Percentiles rank a stretch among this genome's conserved stretches.
These are phyloP conservation scores for Tauraco erythrolophus DNA, from an alignment of 2,113 vertebrate genomes.

Conservation along the genomic window DNA sequence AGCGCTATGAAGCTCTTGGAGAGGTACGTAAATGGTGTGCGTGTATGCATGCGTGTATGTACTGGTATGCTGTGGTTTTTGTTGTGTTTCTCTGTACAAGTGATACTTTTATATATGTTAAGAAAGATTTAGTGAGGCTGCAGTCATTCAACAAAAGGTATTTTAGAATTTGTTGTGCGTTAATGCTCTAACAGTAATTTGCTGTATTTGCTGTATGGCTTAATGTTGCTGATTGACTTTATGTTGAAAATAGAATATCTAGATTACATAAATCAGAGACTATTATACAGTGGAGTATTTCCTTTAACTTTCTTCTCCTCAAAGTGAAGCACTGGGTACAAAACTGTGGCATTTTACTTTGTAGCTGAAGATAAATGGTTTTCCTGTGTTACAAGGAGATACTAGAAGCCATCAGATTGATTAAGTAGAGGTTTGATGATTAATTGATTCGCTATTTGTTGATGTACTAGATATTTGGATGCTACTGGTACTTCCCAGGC, in stretches of 20 bases:
- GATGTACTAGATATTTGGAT: neutral
- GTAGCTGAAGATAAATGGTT: neutral
- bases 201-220: neutral
- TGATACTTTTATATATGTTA: neutral
- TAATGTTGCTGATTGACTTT: no score
- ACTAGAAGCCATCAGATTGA: neutral
- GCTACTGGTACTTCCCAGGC: neutral
- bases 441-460: neutral
- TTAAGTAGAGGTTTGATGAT: neutral
- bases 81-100: neutral
- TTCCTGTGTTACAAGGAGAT: neutral
- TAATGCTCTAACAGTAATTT: neutral
- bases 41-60: rapidly evolving
- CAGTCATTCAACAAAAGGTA: neutral
- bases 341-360: neutral
- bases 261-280: neutral
- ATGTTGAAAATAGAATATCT: neutral
- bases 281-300: neutral
- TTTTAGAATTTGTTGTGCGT: neutral
- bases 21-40: constrained; percentile 81
- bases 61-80: neutral
- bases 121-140: neutral
- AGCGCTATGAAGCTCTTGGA: constrained; percentile 96
- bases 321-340: neutral
- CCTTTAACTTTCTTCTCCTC: neutral